phyloP scores from a whole-genome alignment of 2,888 invertebrate genomes.

The Thecocarcelia acutangulata region DNA sequence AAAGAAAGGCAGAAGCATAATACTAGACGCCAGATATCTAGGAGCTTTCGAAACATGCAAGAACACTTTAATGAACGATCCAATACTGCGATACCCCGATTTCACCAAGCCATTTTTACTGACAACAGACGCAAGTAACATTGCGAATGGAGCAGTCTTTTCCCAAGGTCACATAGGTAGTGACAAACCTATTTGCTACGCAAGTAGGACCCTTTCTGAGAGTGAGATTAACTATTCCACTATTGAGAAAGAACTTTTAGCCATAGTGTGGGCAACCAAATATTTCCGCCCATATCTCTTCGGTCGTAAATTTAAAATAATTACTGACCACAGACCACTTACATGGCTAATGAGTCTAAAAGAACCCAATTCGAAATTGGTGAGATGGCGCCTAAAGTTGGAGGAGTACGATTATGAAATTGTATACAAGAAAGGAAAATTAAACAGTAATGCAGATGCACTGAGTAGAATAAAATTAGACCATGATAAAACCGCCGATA shows the following conservation, averaged over 20 bases:
- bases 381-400: constrained; percentile 23
- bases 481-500: not conserved
- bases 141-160: constrained; percentile 73
- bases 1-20: constrained; percentile 49
- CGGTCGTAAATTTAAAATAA: constrained; percentile 17
- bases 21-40: constrained; percentile 14
- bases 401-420: constrained; percentile 1
- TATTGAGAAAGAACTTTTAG: constrained; percentile 50
- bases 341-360: constrained; percentile 30
- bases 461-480: too few species aligned
- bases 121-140: constrained; percentile 74
- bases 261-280: constrained; percentile 26
- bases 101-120: constrained; percentile 74
- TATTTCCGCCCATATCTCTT: too few species aligned
- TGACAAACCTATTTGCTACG: constrained; percentile 72
- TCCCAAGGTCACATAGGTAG: constrained; percentile 72
- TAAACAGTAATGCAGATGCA: too few species aligned
- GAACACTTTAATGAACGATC: constrained; percentile 51
- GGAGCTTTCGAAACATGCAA: constrained; percentile 65
- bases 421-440: too few species aligned
- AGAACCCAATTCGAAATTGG: constrained; percentile 31
- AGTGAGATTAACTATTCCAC: constrained; percentile 71
- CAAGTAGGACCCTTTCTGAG: constrained; percentile 72
- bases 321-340: constrained; percentile 19
- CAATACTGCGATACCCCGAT: constrained; percentile 67